Base-by-base conservation (phyloP, 2,797 vertebrate species). In the Chelon auratus region DNA sequence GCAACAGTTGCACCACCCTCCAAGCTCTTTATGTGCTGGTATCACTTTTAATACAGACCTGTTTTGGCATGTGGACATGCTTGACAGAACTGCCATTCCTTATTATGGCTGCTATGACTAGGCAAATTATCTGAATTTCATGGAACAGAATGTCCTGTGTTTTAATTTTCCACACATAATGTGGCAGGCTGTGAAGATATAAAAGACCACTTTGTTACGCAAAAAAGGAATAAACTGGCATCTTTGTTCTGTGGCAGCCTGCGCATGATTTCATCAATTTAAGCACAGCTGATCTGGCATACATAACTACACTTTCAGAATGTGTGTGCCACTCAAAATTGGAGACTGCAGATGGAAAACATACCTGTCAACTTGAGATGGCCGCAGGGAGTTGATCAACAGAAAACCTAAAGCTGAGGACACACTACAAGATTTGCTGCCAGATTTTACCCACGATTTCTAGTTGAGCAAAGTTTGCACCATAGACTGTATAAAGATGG, bases 181-280 rank as follows among this genome's bases (percentile, higher is more conserved):
- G 36, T 18, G 11, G 9, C 48, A 45, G 20, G 45, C 13, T 54
- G 33, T 53, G 47, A 1, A 26, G 22, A 52, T 17, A 52, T 37
- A 58, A 68, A 48, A 30, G 14, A 53, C 18, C 8, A 14, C 54
- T 57, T 64, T 71, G 54, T 70, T 55, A 30, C 59, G n/a, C 36
- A 22, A 42, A 39, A 51, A 10, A 66, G 48, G 48, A 65, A 59
- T 79, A 56, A 72, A 14, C n/a, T 53, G 11, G 33, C n/a, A 2
- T 64, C 48, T 50, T 52, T 67, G 51, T 64, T 50, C 22, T 40
- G 30, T 12, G 22, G 36, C 72, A 65, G 70, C 51, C 42, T n/a
- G 39, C 39, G 64, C 36, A 18, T 73, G 54, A 79, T 81, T 77
- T 57, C 69, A 75, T 72, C 47, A 72, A 55, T 33, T 65, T 55